These are phyloP conservation scores for Bombus sibiricus DNA, from an alignment of 1,140 invertebrate genomes.

Conservation along the genomic window DNA sequence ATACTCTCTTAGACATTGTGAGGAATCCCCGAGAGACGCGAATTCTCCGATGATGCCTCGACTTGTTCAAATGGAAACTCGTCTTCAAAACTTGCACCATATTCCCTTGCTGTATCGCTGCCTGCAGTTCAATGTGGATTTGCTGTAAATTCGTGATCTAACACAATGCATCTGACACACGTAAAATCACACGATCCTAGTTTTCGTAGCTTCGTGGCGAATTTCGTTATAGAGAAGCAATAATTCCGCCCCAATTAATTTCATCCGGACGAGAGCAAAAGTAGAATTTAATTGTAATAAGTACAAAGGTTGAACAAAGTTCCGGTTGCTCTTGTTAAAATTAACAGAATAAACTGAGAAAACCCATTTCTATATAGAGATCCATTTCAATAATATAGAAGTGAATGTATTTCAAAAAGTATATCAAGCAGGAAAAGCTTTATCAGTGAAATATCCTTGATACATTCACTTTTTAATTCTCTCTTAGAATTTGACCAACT, in stretches of 20 bases:
- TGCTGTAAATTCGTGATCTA: not conserved
- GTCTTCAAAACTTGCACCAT: constrained; percentile 16
- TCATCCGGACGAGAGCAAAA: not conserved
- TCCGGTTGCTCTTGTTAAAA: not conserved
- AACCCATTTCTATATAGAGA: too few relatives aligned
- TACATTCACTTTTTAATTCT: too few relatives aligned
- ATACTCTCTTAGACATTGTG: constrained; percentile 33
- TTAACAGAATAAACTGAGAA: not conserved
- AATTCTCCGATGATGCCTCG: constrained; percentile 19
- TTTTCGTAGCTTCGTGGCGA: not conserved
- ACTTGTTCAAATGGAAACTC: constrained; percentile 43
- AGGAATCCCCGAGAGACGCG: constrained; percentile 3
- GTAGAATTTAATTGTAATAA: not conserved
- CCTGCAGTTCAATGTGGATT: constrained; percentile 16
- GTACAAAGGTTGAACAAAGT: not conserved
- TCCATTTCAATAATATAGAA: too few relatives aligned
- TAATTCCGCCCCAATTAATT: not conserved
- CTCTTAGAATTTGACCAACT: too few relatives aligned
- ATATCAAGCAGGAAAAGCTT: too few relatives aligned
- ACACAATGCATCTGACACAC: not conserved
- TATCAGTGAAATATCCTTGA: too few relatives aligned
- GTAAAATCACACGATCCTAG: not conserved
- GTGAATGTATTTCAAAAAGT: too few relatives aligned
- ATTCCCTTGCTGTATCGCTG: not conserved
- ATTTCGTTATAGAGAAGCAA: not conserved